Base-by-base conservation (phyloP, 2,113 vertebrate species). In the Oxyura jamaicensis region DNA sequence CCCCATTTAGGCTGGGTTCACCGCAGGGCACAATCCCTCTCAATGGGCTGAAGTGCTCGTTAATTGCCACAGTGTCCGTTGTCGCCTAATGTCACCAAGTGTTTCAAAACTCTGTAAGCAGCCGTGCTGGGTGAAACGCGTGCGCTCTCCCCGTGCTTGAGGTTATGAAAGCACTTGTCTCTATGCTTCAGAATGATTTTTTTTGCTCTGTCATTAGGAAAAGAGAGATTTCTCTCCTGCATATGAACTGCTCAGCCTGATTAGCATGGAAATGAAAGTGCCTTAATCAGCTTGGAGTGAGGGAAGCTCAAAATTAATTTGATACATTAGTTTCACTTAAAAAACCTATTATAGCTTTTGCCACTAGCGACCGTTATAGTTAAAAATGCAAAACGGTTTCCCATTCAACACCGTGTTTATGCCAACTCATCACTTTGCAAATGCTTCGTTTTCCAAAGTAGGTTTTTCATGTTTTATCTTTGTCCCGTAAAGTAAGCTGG, bases 181-280 rank as follows among this genome's bases (percentile, higher is more conserved):
- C 8, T 59, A 4, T 0, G 1, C 78, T 88, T 59, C 44, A 86
- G 68, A 20, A 9, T 35, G 35, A 44, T 0, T 36, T 46, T 63
- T 87, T 88, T 86, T 86, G 20, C 71, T 68, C 44, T 89, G 18
- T 94, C 56, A 36, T n/a, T 77, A 56, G 58, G 55, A 95, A 93
- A 87, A 90, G 11, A 42, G 68, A 22, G 36, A 55, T 85, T 94
- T 86, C 72, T 55, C 14, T 71, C 87, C 56, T 93, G 78, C 13
- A 35, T 83, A 62, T 87, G 92, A 96, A 48, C 36, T 68, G 13
- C 53, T 97, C 7, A 36, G 76, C 65, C 67, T 97, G 86, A 96
- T 95, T 84, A 96, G 53, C 89, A 89, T 97, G 71, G 94, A 97
- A 98, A 89, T 96, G 69, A 94, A 96, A 94, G 87, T 96, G 83